Percentiles rank a stretch among this genome's conserved stretches.
Conservation (phyloP, 1,140 invertebrate species). For the Panagrolaimus sp. region DNA sequence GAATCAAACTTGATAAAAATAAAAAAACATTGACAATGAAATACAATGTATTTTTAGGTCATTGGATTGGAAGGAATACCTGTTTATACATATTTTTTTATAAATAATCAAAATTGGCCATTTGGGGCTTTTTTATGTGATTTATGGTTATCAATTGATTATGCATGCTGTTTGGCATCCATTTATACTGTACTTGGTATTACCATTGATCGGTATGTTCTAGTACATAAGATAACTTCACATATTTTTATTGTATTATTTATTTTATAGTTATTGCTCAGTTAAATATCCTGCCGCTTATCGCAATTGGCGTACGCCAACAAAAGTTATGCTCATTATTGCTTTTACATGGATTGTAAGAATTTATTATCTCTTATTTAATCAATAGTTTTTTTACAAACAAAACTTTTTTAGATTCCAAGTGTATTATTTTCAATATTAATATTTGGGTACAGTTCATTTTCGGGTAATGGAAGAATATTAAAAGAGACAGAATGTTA, state of each 20-base stretch:
- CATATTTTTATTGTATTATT: no score
- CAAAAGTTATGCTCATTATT: conserved; percentile 79
- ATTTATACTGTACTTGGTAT: conserved; percentile 98
- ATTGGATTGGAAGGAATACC: conserved; percentile 75
- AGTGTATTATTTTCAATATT: conserved; percentile 92
- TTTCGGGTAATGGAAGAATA: conserved; percentile 77
- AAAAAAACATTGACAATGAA: neutral
- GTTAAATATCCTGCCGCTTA: conserved; percentile 97
- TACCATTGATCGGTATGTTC: conserved; percentile 81
- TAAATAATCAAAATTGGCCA: conserved; percentile 87
- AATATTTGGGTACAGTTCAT: conserved; percentile 98
- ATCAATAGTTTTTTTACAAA: no score
- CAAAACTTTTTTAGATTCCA: conserved; percentile 66
- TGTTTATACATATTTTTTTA: conserved; percentile 75
- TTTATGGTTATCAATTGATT: conserved; percentile 96
- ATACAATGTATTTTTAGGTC: conserved; percentile 44
- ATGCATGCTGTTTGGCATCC: conserved; percentile 95
- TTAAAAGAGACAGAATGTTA: conserved; percentile 80
- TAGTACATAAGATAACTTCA: no score
- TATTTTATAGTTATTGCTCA: conserved; percentile 72
- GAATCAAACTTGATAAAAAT: no score
- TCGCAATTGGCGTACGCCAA: conserved; percentile 89
- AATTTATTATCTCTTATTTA: no score
- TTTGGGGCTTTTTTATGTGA: conserved; percentile 91
- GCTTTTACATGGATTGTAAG: conserved; percentile 75